phyloP scores from a whole-genome alignment of 2,888 invertebrate genomes.

The Mellilla xanthometata region DNA sequence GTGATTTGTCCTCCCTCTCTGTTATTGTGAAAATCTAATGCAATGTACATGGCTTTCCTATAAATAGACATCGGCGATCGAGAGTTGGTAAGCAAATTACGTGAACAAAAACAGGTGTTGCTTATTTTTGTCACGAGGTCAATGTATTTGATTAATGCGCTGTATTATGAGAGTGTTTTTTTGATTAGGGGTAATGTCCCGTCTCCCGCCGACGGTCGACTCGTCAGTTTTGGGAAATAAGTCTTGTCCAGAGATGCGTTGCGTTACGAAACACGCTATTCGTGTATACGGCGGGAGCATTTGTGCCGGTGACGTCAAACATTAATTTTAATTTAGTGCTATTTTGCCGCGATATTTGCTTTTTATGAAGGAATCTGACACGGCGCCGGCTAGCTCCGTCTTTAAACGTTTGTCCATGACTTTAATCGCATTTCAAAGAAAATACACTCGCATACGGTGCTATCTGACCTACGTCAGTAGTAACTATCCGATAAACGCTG shows the following conservation, averaged over 20 bases:
- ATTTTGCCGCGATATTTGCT: constrained; percentile 25
- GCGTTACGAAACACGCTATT: constrained; percentile 29
- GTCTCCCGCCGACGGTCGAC: too few relatives aligned
- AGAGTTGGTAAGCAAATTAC: neutral
- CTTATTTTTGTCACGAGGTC: constrained; percentile 7
- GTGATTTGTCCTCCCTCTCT: constrained; percentile 14
- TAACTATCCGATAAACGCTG: constrained; percentile 13
- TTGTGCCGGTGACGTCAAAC: constrained; percentile 32
- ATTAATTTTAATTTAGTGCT: constrained; percentile 30
- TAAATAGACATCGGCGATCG: neutral
- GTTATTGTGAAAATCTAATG: constrained; percentile 7
- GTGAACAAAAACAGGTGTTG: constrained; percentile 4
- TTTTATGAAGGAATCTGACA: constrained; percentile 24
- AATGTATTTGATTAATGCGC: constrained; percentile 6
- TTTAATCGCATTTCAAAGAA: constrained; percentile 6
- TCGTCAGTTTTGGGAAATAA: constrained; percentile 2
- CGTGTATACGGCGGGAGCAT: constrained; percentile 25
- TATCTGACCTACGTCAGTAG: constrained; percentile 8
- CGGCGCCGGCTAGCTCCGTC: neutral
- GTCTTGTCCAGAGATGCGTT: neutral
- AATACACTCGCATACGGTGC: neutral
- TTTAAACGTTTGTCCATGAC: neutral
- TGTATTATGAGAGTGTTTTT: neutral
- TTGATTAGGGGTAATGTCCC: neutral
- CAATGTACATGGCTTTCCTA: constrained; percentile 6